phyloP scores from a whole-genome alignment of 2,797 vertebrate species.

The Spea hammondii region DNA sequence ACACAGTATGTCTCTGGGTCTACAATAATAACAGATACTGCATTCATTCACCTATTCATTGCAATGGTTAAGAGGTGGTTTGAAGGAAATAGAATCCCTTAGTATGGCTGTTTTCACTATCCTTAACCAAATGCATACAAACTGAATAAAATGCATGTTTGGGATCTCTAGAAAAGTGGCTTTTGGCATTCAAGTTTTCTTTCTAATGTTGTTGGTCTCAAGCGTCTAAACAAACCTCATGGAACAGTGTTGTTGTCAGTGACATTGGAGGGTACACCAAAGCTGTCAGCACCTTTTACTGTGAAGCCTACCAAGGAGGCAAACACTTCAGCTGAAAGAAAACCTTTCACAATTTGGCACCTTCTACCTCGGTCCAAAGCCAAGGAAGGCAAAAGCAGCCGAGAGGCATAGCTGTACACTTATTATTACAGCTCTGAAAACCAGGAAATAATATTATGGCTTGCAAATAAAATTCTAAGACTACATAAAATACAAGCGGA shows the following conservation, averaged over 20 bases:
- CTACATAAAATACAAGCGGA: too few relatives aligned
- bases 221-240: constrained; percentile 28
- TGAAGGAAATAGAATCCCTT: constrained; percentile 12
- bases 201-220: constrained; percentile 38
- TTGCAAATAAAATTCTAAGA: constrained; percentile 12
- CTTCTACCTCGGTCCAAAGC: constrained; percentile 3
- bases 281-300: constrained; percentile 49
- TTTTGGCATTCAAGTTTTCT: constrained; percentile 31
- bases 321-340: constrained; percentile 50
- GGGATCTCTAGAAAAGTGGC: constrained; percentile 13
- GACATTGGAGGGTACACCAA: constrained; percentile 47
- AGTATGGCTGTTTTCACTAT: constrained; percentile 15
- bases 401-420: constrained; percentile 17
- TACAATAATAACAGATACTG: constrained; percentile 56
- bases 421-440: constrained; percentile 20
- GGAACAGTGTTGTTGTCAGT: constrained; percentile 29
- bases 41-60: constrained; percentile 30
- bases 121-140: constrained; percentile 19
- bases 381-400: constrained; percentile 36
- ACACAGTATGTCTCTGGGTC: constrained; percentile 75
- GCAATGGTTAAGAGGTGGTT: constrained; percentile 32
- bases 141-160: constrained; percentile 28
- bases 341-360: constrained; percentile 49
- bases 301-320: constrained; percentile 42
- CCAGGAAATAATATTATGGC: constrained; percentile 26